A percentile compares a stretch with the other conserved stretches of the same genome.
Conservation (phyloP, 2,797 vertebrate genomes). For the Loris lydekkerianus region DNA sequence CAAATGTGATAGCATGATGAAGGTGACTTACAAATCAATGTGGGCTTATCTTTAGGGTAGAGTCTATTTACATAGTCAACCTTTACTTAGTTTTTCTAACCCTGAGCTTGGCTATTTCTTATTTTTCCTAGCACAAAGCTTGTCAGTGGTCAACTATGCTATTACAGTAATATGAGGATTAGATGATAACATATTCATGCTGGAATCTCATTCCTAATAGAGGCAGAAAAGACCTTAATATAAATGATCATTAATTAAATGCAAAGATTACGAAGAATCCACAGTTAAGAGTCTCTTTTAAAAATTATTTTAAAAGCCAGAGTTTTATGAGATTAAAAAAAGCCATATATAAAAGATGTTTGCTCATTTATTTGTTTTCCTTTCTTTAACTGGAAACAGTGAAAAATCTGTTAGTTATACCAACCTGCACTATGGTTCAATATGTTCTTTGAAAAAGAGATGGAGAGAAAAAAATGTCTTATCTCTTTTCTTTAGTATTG, state of each 20-base stretch:
- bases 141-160: neutral
- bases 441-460: neutral
- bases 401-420: conserved; percentile 47
- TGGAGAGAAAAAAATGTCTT: conserved; percentile 6
- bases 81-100: conserved; percentile 35
- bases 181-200: neutral
- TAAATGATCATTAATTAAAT: conserved; percentile 58
- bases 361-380: conserved; percentile 31
- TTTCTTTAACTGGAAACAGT: conserved; percentile 23
- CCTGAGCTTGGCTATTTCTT: neutral
- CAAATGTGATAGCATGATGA: neutral
- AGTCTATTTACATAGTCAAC: conserved; percentile 14
- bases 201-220: conserved; percentile 55
- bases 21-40: conserved; percentile 23
- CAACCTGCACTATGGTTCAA: neutral
- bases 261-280: conserved; percentile 58
- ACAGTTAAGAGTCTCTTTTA: conserved; percentile 21
- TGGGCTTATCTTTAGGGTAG: neutral
- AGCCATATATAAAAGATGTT: conserved; percentile 28
- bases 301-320: conserved; percentile 66
- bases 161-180: conserved; percentile 10
- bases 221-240: neutral
- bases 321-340: conserved; percentile 56
- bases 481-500: conserved; percentile 58
- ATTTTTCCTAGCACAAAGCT: conserved; percentile 46